Evolutionary conservation across 2,888 invertebrate species (phyloP).

Genomic region (Ormyrus rosae): DNA sequence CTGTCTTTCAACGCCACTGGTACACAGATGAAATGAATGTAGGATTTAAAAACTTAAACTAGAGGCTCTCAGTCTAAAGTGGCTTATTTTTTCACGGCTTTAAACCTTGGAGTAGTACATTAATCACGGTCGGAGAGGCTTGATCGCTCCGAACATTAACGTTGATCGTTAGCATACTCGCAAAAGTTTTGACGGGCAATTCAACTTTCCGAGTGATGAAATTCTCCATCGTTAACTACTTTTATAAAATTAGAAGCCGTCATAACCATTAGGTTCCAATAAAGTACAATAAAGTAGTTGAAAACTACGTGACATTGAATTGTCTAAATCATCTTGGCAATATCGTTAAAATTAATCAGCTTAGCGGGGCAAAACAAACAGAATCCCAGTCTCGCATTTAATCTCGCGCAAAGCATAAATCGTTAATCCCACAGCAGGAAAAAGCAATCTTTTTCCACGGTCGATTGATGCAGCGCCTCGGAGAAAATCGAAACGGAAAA

Average conservation of each 20-base stretch:
- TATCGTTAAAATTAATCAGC: too few species aligned
- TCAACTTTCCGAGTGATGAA: slow-evolving; percentile 16
- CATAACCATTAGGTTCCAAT: slow-evolving; percentile 15
- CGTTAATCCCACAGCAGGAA: too few species aligned
- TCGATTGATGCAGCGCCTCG: slow-evolving; percentile 20
- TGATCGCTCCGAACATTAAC: neutral
- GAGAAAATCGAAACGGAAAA: slow-evolving; percentile 7
- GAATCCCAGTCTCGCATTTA: too few species aligned
- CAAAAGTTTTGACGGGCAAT: slow-evolving; percentile 38
- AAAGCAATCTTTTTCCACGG: slow-evolving; percentile 9
- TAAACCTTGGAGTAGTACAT: neutral
- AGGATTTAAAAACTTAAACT: too few species aligned
- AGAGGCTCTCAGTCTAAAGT: too few species aligned
- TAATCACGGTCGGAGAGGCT: too few species aligned
- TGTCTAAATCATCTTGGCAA: too few species aligned
- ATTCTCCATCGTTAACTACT: slow-evolving; percentile 13
- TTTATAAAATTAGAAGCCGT: slow-evolving; percentile 8
- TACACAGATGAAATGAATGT: too few species aligned
- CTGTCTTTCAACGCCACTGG: too few species aligned
- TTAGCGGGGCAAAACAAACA: too few species aligned
- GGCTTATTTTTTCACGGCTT: slow-evolving; percentile 1
- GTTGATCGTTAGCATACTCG: slow-evolving; percentile 17
- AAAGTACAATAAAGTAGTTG: neutral
- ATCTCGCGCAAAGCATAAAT: too few species aligned
- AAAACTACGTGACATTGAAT: too few species aligned